Evolutionary conservation across 1,140 invertebrate species (phyloP), one percentile per base, ranked within the genome.

Genomic region (Scylla paramamosain): DNA sequence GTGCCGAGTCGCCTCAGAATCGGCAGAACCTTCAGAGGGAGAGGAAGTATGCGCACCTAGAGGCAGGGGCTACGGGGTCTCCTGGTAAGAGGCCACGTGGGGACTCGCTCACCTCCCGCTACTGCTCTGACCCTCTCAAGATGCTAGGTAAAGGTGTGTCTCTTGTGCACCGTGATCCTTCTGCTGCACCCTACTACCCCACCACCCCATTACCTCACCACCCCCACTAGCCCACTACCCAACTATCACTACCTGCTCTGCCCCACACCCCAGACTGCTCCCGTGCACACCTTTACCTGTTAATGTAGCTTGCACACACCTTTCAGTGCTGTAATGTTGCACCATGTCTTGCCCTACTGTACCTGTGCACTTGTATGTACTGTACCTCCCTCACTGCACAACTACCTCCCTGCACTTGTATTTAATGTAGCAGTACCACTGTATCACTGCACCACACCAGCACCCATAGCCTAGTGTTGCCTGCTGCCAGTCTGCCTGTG

Each of bases 111-210:
- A 90, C 96, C 93, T 98, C 98, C 12, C 97, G 98, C 96, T 98
- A 98, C 96, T 98, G 98, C 96, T 98, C 97, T 12, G 98, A 98
- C 97, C 98, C 98, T 0, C 96, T 98, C 59, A 98, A 98, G 96
- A 97, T 98, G 96, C 96, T 97, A 32, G 97, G 94, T 95, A 95
- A 95, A 94, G 96, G 95, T 96, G 91, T 96, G 95, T 96, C 89
- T 92, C 86, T 67, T 48, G 93, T 94, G 91, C 94, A 94, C 82
- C 87, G 32, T 96, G 93, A 84, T 39, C 32, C 45, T 25, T 45
- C 48, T 31, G n/a, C 25, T 59, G 52, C 16, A 59, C 52, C 16
- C 0, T 12, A 59, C 52, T 59, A 20, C 39, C 39, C 39, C 52
- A 48, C 46, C 46, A 7, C 46, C 46, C 46, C 46, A 48, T 14